Evolutionary conservation across 2,888 invertebrate genomes (phyloP).

Genomic region (Campoletis raptor): DNA sequence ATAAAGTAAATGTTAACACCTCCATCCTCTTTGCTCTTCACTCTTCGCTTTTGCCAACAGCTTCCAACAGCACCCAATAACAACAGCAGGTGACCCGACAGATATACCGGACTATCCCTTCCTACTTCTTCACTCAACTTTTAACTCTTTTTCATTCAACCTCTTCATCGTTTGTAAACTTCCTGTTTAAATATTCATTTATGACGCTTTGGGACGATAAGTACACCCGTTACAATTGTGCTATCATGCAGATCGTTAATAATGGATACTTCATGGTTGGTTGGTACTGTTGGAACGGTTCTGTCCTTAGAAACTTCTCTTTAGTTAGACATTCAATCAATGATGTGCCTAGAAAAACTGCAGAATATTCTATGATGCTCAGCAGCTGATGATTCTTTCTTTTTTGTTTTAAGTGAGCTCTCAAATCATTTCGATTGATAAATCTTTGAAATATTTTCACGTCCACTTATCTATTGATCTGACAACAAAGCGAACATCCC

Average conservation of each 20-base stretch:
- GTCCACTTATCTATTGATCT: neutral
- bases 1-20: slow-evolving; percentile 81
- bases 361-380: neutral
- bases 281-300: neutral
- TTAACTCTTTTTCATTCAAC: neutral
- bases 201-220: neutral
- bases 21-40: slow-evolving; percentile 68
- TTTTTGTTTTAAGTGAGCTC: neutral
- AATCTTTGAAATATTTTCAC: too few species aligned
- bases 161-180: slow-evolving; percentile 18
- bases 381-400: neutral
- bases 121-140: neutral
- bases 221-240: neutral
- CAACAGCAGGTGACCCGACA: slow-evolving; percentile 13
- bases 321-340: neutral
- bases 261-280: neutral
- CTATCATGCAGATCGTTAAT: neutral
- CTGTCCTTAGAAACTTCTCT: neutral
- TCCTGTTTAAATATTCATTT: neutral
- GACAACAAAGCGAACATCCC: neutral
- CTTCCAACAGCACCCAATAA: slow-evolving; percentile 41
- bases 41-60: slow-evolving; percentile 33
- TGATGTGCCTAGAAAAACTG: neutral
- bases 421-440: neutral
- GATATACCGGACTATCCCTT: neutral